phyloP scores from a whole-genome alignment of 2,113 vertebrate species.

The Pedetes capensis region DNA sequence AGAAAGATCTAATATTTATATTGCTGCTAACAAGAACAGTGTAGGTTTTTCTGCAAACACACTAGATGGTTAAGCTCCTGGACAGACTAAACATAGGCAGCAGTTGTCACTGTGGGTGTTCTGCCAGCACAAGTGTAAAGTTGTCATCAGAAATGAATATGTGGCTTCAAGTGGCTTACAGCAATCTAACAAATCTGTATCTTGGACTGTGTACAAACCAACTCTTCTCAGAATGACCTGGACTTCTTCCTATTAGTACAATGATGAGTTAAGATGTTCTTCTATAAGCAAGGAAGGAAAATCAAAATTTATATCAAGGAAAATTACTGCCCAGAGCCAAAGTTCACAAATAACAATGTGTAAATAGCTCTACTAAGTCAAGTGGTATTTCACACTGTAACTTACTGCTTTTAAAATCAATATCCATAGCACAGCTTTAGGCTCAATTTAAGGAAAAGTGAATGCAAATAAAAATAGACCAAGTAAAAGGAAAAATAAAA shows the following conservation, averaged over 20 bases:
- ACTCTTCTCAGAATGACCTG: constrained; percentile 56
- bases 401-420: constrained; percentile 45
- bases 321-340: constrained; percentile 8
- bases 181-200: constrained; percentile 62
- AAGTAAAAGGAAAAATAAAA: constrained; percentile 15
- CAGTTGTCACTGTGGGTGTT: constrained; percentile 76
- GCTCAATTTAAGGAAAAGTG: background rate
- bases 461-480: constrained; percentile 28
- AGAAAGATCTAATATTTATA: constrained; percentile 64
- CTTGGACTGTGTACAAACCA: constrained; percentile 54
- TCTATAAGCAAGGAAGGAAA: constrained; percentile 45
- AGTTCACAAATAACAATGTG: constrained; percentile 38
- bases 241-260: constrained; percentile 55
- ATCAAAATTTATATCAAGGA: constrained; percentile 34
- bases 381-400: background rate
- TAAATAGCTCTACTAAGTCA: constrained; percentile 19
- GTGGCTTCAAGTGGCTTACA: constrained; percentile 62
- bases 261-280: constrained; percentile 52
- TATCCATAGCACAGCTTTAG: background rate
- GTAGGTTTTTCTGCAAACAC: constrained; percentile 50
- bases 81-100: constrained; percentile 75
- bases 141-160: constrained; percentile 75
- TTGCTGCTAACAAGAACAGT: constrained; percentile 62
- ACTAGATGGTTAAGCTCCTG: constrained; percentile 60
- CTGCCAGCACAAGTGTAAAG: constrained; percentile 76